phyloP scores from a whole-genome alignment of 1,140 invertebrate genomes.

The Lasioglossum albipes region DNA sequence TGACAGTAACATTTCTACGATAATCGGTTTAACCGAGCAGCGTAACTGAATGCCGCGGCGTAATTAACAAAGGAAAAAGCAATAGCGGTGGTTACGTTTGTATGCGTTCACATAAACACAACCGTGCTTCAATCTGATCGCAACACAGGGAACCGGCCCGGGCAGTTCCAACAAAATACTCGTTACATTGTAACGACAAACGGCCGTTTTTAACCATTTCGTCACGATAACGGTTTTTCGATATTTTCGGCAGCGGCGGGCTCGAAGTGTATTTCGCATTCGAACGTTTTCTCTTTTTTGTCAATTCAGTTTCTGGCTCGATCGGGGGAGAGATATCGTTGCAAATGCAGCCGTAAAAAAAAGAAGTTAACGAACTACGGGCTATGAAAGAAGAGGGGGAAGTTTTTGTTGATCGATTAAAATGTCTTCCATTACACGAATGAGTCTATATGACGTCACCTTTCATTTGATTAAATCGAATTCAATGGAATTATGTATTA shows the following conservation, averaged over 20 bases:
- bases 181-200: conserved; percentile 46
- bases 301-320: neutral
- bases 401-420: neutral
- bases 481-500: too few species aligned
- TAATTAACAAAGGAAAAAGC: conserved; percentile 52
- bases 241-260: conserved; percentile 31
- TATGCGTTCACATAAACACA: conserved; percentile 34
- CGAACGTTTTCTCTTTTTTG: conserved; percentile 18
- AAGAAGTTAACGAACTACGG: neutral
- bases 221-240: conserved; percentile 48
- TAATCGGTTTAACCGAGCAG: conserved; percentile 45
- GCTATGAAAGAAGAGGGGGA: neutral
- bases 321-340: neutral
- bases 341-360: neutral
- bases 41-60: conserved; percentile 37
- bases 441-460: too few species aligned
- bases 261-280: conserved; percentile 38
- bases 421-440: too few species aligned
- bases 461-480: too few species aligned
- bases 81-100: conserved; percentile 42
- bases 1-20: conserved; percentile 43
- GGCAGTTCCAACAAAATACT: conserved; percentile 43
- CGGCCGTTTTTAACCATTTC: conserved; percentile 49
- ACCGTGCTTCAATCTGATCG: conserved; percentile 46
- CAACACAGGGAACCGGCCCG: conserved; percentile 16